A percentile compares a stretch with the other conserved stretches of the same genome.
phyloP scores from a whole-genome alignment of 1,140 invertebrate genomes.

The Drosophila paulistorum region DNA sequence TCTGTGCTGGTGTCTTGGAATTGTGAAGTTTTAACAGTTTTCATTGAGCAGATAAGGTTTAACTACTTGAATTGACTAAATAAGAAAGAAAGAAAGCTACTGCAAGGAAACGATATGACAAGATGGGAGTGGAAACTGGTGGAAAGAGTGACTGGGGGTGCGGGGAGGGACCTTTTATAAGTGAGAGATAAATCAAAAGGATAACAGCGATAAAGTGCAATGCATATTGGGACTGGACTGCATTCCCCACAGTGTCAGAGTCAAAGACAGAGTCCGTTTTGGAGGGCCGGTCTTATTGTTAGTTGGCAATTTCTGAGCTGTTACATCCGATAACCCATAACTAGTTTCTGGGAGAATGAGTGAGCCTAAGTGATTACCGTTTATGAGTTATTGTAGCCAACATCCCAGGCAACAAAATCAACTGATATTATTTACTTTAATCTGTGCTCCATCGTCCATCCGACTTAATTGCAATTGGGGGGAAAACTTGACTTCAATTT shows the following conservation, averaged over 20 bases:
- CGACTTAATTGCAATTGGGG: constrained; percentile 71
- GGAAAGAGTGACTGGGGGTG: not conserved
- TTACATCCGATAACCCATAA: constrained; percentile 61
- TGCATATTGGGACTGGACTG: constrained; percentile 43
- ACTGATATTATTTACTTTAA: constrained; percentile 80
- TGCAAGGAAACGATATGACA: constrained; percentile 38
- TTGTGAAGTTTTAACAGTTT: constrained; percentile 46
- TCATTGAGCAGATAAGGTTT: constrained; percentile 46
- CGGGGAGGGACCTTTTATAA: constrained; percentile 37
- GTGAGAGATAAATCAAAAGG: constrained; percentile 75
- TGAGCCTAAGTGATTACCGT: constrained; percentile 70
- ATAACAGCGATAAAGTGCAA: constrained; percentile 65
- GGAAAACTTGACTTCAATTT: constrained; percentile 46
- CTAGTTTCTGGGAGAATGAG: constrained; percentile 49
- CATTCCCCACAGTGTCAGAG: constrained; percentile 29
- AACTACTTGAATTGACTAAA: constrained; percentile 25
- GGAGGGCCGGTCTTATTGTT: not conserved
- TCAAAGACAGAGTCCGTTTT: constrained; percentile 19
- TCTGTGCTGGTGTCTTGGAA: constrained; percentile 10
- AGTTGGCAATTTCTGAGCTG: constrained; percentile 19
- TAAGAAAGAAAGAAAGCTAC: constrained; percentile 6
- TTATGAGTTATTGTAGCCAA: constrained; percentile 69
- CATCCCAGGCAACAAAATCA: constrained; percentile 20
- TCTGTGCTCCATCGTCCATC: constrained; percentile 59
- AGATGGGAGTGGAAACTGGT: not conserved